phyloP scores from a whole-genome alignment of 1,140 invertebrate genomes.

The Aphaenogaster rudis region DNA sequence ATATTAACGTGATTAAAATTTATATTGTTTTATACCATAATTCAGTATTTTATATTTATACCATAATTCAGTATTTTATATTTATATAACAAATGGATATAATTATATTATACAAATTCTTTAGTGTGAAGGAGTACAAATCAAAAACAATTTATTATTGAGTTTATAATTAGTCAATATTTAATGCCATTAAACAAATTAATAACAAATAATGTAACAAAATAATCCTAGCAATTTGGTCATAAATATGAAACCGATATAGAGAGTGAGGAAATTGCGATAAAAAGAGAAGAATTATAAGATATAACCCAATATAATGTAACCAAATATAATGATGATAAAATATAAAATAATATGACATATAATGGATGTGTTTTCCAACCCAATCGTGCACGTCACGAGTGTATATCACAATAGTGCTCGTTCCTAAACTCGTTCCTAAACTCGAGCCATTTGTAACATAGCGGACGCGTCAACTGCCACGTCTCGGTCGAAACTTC shows the following conservation, averaged over 20 bases:
- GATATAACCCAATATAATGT: background rate
- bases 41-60: background rate
- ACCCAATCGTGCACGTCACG: slow-evolving; percentile 1
- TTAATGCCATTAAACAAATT: background rate
- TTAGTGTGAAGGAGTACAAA: background rate
- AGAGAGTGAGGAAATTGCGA: background rate
- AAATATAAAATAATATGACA: slow-evolving; percentile 22
- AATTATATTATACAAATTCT: background rate
- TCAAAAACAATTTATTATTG: slow-evolving; percentile 7
- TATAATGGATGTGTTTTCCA: background rate
- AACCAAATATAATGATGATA: background rate
- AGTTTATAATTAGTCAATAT: background rate
- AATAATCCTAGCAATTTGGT: background rate
- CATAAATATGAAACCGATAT: background rate
- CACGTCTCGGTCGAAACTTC: slow-evolving; percentile 36
- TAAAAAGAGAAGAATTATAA: background rate
- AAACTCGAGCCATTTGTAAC: slow-evolving; percentile 40
- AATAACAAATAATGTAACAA: background rate
- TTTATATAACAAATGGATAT: background rate
- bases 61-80: background rate
- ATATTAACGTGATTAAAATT: background rate
- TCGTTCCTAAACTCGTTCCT: background rate
- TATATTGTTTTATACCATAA: background rate
- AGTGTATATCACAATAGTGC: background rate
- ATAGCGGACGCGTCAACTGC: background rate